phyloP scores from a whole-genome alignment of 2,797 vertebrate species.

The Hippoglossus hippoglossus region DNA sequence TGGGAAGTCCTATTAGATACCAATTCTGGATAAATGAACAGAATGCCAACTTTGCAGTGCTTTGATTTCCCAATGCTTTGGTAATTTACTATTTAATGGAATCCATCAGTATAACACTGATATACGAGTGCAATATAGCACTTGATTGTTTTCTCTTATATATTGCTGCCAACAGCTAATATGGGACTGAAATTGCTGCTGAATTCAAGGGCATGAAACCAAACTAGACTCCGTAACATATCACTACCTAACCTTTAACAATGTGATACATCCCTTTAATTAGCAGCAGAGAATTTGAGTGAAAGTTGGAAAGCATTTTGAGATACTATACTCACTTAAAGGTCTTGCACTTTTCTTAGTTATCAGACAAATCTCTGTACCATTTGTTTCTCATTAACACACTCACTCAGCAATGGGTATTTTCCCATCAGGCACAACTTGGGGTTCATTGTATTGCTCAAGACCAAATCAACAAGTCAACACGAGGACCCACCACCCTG shows the following conservation, averaged over 20 bases:
- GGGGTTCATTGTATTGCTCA: background rate
- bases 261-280: background rate
- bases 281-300: too few species aligned
- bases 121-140: background rate
- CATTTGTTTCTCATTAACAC: background rate
- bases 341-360: background rate
- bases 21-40: background rate
- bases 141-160: background rate
- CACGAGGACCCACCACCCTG: too few species aligned
- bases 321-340: background rate
- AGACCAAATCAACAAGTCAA: background rate
- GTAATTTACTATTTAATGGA: background rate
- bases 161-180: too few species aligned
- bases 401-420: too few species aligned
- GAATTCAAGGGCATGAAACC: too few species aligned
- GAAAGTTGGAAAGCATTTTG: background rate
- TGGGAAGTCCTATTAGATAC: background rate
- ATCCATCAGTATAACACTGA: background rate
- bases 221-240: too few species aligned
- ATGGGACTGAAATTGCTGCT: too few species aligned
- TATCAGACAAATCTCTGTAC: background rate
- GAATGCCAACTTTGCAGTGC: background rate
- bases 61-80: too few species aligned
- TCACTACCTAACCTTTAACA: too few species aligned
- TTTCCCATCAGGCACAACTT: background rate